These are phyloP conservation scores for Ectemnius cavifrons DNA, from an alignment of 2,888 invertebrate genomes.

Conservation along the genomic window DNA sequence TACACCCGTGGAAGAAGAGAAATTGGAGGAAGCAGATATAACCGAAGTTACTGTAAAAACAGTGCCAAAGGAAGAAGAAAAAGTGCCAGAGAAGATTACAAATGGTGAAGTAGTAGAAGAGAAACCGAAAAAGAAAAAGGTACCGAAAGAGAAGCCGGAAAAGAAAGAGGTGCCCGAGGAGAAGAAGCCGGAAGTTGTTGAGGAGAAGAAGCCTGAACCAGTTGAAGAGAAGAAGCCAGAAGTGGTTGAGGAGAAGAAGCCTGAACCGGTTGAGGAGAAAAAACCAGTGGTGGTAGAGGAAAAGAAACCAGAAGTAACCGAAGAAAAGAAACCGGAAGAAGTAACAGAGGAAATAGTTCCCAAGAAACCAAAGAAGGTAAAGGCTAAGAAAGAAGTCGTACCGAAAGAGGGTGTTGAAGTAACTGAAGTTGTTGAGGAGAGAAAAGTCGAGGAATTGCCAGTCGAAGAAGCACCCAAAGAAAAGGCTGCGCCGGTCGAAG, in stretches of 20 bases:
- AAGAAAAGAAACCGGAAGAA: slow-evolving; percentile 53
- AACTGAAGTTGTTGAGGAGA: slow-evolving; percentile 56
- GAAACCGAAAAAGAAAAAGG: slow-evolving; percentile 14
- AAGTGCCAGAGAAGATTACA: slow-evolving; percentile 20
- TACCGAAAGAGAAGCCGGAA: slow-evolving; percentile 9
- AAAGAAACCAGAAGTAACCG: slow-evolving; percentile 39
- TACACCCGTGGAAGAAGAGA: slow-evolving; percentile 63
- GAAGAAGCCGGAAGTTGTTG: neutral
- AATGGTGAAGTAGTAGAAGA: slow-evolving; percentile 37
- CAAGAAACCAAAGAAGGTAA: slow-evolving; percentile 43
- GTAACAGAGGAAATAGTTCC: slow-evolving; percentile 55
- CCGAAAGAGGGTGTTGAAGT: slow-evolving; percentile 54
- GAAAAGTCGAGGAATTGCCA: slow-evolving; percentile 42
- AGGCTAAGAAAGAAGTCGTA: slow-evolving; percentile 47
- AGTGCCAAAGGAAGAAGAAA: slow-evolving; percentile 57
- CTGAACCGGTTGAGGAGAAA: slow-evolving; percentile 56
- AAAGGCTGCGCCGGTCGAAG: slow-evolving; percentile 52
- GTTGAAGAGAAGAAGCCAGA: slow-evolving; percentile 44
- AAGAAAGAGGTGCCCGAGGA: neutral
- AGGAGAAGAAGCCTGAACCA: slow-evolving; percentile 9
- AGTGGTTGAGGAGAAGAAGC: slow-evolving; percentile 31
- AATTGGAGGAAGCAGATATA: slow-evolving; percentile 70
- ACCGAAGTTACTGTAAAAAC: slow-evolving; percentile 69
- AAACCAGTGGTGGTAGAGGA: slow-evolving; percentile 61
- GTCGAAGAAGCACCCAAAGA: slow-evolving; percentile 34